phyloP scores from a whole-genome alignment of 1,140 invertebrate species.

The Gryllus bimaculatus region DNA sequence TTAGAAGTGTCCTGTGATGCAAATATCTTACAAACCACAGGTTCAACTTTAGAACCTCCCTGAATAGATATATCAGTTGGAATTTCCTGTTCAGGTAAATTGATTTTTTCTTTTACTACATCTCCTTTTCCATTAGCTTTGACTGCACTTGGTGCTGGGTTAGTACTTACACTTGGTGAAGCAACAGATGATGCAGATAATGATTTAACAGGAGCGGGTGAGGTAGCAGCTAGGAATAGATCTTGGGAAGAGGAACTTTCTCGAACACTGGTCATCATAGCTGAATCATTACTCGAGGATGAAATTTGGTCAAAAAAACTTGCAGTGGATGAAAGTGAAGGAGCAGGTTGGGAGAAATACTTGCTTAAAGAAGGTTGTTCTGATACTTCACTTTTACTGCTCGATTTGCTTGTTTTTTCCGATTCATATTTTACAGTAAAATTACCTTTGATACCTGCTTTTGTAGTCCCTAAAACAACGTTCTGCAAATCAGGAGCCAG shows the following conservation, averaged over 20 bases:
- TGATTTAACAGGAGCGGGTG: not conserved
- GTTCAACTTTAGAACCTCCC: conserved; percentile 31
- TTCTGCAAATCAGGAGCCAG: not conserved
- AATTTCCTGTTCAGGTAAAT: not conserved
- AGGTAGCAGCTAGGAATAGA: conserved; percentile 16
- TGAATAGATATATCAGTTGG: not conserved
- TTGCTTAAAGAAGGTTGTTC: conserved; percentile 18
- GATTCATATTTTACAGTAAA: not conserved
- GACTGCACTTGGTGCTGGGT: not conserved
- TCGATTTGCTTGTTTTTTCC: conserved; percentile 1
- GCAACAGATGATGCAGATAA: not conserved
- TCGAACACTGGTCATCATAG: conserved; percentile 22
- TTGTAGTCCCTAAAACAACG: not conserved
- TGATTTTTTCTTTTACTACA: not conserved
- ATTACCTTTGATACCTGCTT: not conserved
- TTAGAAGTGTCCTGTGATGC: conserved; percentile 16
- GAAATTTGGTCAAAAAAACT: conserved; percentile 21
- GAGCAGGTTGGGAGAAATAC: conserved; percentile 15
- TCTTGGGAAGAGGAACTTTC: conserved; percentile 21
- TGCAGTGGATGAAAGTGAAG: conserved; percentile 12
- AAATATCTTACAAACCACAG: conserved; percentile 38
- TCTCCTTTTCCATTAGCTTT: not conserved
- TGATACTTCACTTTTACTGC: not conserved
- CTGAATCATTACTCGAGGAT: conserved; percentile 19
- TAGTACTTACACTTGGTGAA: not conserved